Percentiles rank a stretch among this genome's conserved stretches.
Evolutionary conservation across 2,888 invertebrate species (phyloP).

Genomic region (Nemotelus nigrinus): DNA sequence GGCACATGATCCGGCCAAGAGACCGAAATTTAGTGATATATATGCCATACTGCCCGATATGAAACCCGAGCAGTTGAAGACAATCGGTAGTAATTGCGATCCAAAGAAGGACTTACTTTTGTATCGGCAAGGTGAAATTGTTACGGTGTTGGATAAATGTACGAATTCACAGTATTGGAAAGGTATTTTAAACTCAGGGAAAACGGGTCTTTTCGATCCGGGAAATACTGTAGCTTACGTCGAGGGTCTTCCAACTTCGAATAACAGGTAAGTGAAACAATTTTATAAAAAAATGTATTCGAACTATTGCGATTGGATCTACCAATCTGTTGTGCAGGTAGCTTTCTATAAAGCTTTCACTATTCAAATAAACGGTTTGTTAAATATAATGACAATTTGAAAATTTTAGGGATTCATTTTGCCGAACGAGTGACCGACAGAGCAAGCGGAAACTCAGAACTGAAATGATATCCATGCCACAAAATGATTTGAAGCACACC

Average conservation of each 20-base stretch:
- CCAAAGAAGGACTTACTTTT: constrained; percentile 77
- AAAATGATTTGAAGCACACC: constrained; percentile 96
- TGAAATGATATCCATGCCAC: constrained; percentile 96
- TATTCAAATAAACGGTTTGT: constrained; percentile 47
- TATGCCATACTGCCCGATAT: constrained; percentile 81
- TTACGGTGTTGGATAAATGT: constrained; percentile 90
- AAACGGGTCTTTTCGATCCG: constrained; percentile 94
- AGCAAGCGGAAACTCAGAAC: constrained; percentile 78
- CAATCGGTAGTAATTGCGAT: constrained; percentile 68
- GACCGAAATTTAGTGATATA: constrained; percentile 92
- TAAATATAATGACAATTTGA: neutral
- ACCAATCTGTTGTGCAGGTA: neutral
- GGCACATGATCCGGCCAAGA: constrained; percentile 87
- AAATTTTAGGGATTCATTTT: constrained; percentile 69
- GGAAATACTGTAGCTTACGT: constrained; percentile 87
- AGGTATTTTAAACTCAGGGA: constrained; percentile 87
- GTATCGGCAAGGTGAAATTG: constrained; percentile 88
- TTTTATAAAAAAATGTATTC: neutral
- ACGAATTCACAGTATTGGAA: constrained; percentile 84
- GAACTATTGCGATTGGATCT: constrained; percentile 9
- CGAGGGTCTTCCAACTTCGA: constrained; percentile 67
- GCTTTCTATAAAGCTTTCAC: constrained; percentile 56
- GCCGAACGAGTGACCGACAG: constrained; percentile 68
- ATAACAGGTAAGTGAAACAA: constrained; percentile 55
- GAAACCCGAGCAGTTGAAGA: constrained; percentile 92